Conservation (phyloP, 2,113 vertebrate genomes). For the Melozone crissalis region DNA sequence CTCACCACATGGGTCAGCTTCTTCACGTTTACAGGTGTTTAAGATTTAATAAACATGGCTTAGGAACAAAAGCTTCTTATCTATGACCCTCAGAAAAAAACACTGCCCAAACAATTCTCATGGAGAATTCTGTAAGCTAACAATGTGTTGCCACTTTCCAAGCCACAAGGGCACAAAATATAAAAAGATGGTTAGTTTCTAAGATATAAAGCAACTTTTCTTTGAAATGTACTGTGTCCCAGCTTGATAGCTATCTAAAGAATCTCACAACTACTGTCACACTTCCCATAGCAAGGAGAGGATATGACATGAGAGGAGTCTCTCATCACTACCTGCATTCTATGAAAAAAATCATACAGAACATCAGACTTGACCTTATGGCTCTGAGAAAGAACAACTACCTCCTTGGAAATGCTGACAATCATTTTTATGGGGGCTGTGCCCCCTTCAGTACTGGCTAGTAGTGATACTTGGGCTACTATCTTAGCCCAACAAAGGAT, state of each 20-base stretch:
- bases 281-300: not conserved
- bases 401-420: not conserved
- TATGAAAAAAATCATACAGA: not conserved
- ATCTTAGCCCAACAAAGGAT: not conserved
- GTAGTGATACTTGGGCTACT: not conserved
- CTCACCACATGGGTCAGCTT: not conserved
- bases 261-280: not conserved
- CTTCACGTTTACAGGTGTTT: not conserved
- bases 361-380: not conserved
- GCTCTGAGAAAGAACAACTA: not conserved
- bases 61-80: not conserved
- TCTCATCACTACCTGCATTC: not conserved
- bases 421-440: accelerated
- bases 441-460: not conserved
- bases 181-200: not conserved
- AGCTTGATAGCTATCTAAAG: not conserved
- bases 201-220: not conserved
- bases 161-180: not conserved
- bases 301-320: not conserved
- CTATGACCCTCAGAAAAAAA: not conserved
- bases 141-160: not conserved
- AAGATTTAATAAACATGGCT: not conserved
- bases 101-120: not conserved
- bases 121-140: not conserved
- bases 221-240: not conserved